These are phyloP conservation scores for Eulemur coronatus DNA, from an alignment of 2,797 vertebrate species.

Conservation along the genomic window DNA sequence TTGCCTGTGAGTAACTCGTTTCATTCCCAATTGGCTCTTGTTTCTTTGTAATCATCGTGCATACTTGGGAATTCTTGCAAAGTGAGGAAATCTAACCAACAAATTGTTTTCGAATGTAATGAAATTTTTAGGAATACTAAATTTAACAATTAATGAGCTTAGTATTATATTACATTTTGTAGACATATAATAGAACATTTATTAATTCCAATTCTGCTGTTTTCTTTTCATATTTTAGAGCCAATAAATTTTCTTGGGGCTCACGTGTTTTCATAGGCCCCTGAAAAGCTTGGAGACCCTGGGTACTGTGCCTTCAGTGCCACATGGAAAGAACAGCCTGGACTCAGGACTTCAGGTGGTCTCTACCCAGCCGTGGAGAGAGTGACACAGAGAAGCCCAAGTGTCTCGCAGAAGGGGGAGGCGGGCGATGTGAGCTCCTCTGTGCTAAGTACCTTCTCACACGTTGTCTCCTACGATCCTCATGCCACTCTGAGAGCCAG, in stretches of 20 bases:
- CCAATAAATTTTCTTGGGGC: slow-evolving; percentile 64
- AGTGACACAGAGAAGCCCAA: not conserved
- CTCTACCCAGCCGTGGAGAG: not conserved
- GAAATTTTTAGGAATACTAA: slow-evolving; percentile 71
- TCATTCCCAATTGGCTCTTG: slow-evolving; percentile 72
- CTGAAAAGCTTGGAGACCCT: slow-evolving; percentile 27
- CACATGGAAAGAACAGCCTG: not conserved
- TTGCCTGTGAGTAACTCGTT: slow-evolving; percentile 71
- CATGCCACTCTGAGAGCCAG: not conserved
- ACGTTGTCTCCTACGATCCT: not conserved
- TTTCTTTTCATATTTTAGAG: slow-evolving; percentile 74
- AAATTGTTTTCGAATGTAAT: slow-evolving; percentile 79
- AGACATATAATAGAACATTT: slow-evolving; percentile 71
- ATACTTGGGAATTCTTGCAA: slow-evolving; percentile 73
- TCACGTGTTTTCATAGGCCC: slow-evolving; percentile 26
- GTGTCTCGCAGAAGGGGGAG: not conserved
- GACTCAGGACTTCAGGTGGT: not conserved
- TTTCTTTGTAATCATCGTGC: slow-evolving; percentile 68
- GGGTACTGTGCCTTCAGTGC: not conserved
- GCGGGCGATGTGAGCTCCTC: not conserved
- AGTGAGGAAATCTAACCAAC: slow-evolving; percentile 76
- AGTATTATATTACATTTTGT: slow-evolving; percentile 69
- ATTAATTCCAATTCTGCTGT: slow-evolving; percentile 75
- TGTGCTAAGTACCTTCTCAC: not conserved
- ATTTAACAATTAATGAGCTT: slow-evolving; percentile 74